Evolutionary conservation across 1,140 invertebrate species (phyloP), one percentile per base, ranked within the genome.

Genomic region (Telenomus remus): DNA sequence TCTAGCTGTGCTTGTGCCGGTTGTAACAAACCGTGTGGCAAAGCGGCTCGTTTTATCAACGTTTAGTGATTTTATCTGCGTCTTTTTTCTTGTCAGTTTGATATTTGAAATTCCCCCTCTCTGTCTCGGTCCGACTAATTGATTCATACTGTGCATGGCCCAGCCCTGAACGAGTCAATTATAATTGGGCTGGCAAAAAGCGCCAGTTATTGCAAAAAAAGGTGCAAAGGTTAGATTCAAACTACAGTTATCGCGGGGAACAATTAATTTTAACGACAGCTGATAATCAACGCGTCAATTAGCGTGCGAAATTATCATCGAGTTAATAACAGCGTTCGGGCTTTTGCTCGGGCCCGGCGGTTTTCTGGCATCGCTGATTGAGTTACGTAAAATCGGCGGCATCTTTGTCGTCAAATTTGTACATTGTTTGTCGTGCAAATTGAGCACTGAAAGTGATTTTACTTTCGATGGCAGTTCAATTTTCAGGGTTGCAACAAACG

Each of bases 1-100:
- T 65, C 61, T 76, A 72, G 35, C 44, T 43, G 66, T 59, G 56
- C 51, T 63, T 55, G 39, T 60, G 61, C 51, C 70, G 53, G 79
- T 27, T 27, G 6, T 81, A 81, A 82, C 77, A 80, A 81, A 81
- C 74, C 79, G 19, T 27, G 73, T 81, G 64, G 78, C 74, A 77
- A 69, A 73, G 66, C 78, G 63, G 61, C 56, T 71, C 69, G 80
- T 82, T 82, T 81, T 80, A 68, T 81, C 56, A 49, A 46, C 37
- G 47, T 50, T 44, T 44, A 13, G 42, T 27, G 68, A 71, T 47
- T 74, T 37, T 49, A 74, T 70, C 47, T 80, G 19, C 6, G 19
- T 82, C 55, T 82, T 81, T 78, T 33, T 37, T 13, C 19, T 2
- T 11, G 2, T 33, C 34, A 56, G 53, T 19, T 9, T 63, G 50